Evolutionary conservation across 2,888 invertebrate species (phyloP).

Genomic region (Tineola bisselliella): DNA sequence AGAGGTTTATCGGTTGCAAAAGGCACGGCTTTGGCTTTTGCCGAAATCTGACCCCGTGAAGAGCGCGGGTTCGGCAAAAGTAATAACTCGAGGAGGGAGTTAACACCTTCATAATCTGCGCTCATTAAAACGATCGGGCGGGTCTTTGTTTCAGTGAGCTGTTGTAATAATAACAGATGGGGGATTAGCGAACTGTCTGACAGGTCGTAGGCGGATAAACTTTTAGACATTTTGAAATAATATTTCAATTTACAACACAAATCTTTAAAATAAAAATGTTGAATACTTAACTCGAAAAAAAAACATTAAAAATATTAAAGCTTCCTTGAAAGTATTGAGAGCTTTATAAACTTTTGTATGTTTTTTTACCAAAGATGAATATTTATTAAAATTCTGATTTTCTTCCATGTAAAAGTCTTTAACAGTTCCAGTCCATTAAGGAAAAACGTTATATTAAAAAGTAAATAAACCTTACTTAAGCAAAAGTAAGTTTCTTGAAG

Average conservation of each 20-base stretch:
- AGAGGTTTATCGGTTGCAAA: slow-evolving; percentile 43
- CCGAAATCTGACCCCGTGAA: slow-evolving; percentile 58
- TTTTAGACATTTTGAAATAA: neutral
- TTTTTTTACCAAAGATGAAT: neutral
- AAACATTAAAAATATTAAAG: neutral
- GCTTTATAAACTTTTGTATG: neutral
- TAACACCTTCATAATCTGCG: slow-evolving; percentile 67
- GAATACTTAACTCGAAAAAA: neutral
- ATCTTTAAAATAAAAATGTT: neutral
- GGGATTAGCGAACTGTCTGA: slow-evolving; percentile 45
- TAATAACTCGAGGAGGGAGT: slow-evolving; percentile 31
- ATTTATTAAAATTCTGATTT: neutral
- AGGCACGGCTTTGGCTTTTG: slow-evolving; percentile 44
- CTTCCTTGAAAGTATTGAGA: neutral
- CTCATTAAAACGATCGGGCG: slow-evolving; percentile 60
- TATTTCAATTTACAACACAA: neutral
- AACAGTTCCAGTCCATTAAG: neutral
- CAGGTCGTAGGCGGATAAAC: slow-evolving; percentile 33
- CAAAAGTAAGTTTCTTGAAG: neutral
- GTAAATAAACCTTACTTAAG: neutral
- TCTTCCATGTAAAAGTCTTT: neutral
- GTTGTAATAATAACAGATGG: slow-evolving; percentile 58
- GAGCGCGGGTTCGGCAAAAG: slow-evolving; percentile 39
- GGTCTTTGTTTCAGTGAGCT: slow-evolving; percentile 64
- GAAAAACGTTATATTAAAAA: neutral